Evolutionary conservation across 2,113 vertebrate species (phyloP).

Genomic region (Pterocles burchelli): DNA sequence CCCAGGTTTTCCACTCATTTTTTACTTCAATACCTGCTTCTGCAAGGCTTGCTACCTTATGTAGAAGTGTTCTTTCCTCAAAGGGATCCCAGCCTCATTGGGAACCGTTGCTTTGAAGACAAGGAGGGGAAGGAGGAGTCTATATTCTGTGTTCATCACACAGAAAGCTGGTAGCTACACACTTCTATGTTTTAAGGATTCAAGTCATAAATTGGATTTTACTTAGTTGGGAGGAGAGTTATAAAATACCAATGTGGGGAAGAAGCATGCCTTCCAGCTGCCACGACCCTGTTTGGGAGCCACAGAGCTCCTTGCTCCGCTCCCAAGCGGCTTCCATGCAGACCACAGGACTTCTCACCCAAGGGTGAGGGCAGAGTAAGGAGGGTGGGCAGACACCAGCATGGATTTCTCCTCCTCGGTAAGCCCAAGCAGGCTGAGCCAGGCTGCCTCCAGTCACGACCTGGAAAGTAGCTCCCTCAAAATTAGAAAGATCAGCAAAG

Average conservation of each 20-base stretch:
- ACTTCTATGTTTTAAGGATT: background rate
- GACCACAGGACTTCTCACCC: rapidly evolving
- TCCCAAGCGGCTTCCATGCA: background rate
- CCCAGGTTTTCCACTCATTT: background rate
- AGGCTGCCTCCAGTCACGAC: background rate
- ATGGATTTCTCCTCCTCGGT: rapidly evolving
- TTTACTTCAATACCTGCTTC: background rate
- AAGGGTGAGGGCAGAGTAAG: background rate
- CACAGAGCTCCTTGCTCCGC: background rate
- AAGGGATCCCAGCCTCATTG: background rate
- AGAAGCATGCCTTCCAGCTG: background rate
- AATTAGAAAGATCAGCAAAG: background rate
- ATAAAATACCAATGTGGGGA: rapidly evolving
- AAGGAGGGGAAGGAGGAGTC: background rate
- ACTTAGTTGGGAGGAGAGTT: background rate
- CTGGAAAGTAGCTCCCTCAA: background rate
- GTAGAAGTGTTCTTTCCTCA: background rate
- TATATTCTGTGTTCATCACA: background rate
- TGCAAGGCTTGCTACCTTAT: background rate
- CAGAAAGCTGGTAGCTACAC: background rate
- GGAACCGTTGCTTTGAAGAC: background rate
- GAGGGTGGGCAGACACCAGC: background rate
- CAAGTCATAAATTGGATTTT: background rate
- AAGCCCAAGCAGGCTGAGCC: background rate
- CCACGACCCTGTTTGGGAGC: background rate